Evolutionary conservation across 2,888 invertebrate species (phyloP), one percentile per base, ranked within the genome.

Genomic region (Theretra japonica): DNA sequence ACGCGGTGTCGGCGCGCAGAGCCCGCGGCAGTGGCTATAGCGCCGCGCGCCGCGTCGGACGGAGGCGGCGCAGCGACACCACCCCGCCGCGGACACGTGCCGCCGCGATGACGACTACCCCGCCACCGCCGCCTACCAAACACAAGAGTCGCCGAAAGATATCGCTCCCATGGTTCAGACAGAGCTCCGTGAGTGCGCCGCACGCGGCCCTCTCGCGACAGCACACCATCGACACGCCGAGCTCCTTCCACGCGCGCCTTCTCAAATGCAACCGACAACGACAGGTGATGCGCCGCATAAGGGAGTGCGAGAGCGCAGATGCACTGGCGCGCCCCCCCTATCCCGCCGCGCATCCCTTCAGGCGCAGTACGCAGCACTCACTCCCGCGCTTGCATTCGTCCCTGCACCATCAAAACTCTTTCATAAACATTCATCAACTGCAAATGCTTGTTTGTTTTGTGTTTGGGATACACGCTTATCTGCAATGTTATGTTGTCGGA

Each of bases 211-310:
- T 98, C 73, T 96, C 97, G 75, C 96, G 98, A 72, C 98, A 98
- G 90, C 98, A 98, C 90, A 98, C 98, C 91, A 98, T 98, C 94
- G 98, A 98, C 93, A 97, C 98, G 79, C 98, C 98, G 85, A 96
- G 97, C 89, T 97, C 97, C 75, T 97, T 97, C 94, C 96, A 97
- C 84, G 97, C 97, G 83, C 95, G 96, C 79, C 95, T 96, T 77
- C 95, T 97, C 87, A 96, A 96, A 82, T 96, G 96, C 91, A 95
- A 95, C 86, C 96, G 96, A 82, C 95, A 95, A 81, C 90, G 91
- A 79, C 93, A 93, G 93, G 93, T 94, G 92, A 93, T 83, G 82
- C 83, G 75, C 73, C 76, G 77, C 79, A 76, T 79, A 76, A 75
- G 74, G 48, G 41, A 73, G 73, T 69, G 71, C 78, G 71, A 71